phyloP scores from a whole-genome alignment of 2,113 vertebrate genomes.

The Prionailurus viverrinus region DNA sequence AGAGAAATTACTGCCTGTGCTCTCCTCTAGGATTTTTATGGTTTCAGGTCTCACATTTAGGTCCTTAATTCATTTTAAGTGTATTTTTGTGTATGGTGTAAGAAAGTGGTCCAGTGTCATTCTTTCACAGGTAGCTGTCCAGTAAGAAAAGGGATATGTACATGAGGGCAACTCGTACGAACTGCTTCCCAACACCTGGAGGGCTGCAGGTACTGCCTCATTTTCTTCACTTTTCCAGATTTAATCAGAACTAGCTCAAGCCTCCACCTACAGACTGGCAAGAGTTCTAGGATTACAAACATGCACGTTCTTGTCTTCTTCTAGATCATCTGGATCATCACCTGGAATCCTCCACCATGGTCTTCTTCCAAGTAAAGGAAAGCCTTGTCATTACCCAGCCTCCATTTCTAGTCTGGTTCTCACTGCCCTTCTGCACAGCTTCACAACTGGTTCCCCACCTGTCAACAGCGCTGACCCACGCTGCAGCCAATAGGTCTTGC shows the following conservation, averaged over 20 bases:
- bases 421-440: neutral
- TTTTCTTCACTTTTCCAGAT: neutral
- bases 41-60: neutral
- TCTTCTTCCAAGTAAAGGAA: neutral
- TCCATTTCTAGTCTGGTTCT: neutral
- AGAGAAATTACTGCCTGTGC: neutral
- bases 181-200: no score
- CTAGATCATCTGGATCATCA: neutral
- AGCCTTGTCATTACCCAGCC: neutral
- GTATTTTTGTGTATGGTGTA: neutral
- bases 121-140: neutral
- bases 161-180: fast-evolving
- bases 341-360: neutral
- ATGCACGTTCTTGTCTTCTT: neutral
- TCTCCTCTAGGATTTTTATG: neutral
- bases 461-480: neutral
- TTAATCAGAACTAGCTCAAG: neutral
- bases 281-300: neutral
- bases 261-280: neutral
- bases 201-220: fast-evolving
- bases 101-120: neutral
- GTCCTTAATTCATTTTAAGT: neutral
- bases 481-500: neutral
- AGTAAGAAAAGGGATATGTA: neutral
- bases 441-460: neutral